phyloP scores from a whole-genome alignment of 2,888 invertebrate species.

The Orchestes rusci region DNA sequence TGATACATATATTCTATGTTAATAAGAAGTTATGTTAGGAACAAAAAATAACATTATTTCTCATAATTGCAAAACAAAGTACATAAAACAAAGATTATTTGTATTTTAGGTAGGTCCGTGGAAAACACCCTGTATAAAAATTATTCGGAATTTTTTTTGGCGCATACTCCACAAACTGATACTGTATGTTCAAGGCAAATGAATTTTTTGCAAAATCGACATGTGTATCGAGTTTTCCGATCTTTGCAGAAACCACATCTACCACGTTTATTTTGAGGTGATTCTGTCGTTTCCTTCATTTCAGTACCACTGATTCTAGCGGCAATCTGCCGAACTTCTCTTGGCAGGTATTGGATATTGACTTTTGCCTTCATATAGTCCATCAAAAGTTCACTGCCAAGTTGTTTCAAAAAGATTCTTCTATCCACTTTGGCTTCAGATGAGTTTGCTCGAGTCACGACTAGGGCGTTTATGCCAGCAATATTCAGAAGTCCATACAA shows the following conservation, averaged over 20 bases:
- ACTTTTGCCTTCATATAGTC: neutral
- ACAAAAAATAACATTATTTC: too few relatives aligned
- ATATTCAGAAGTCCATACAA: slow-evolving; percentile 30
- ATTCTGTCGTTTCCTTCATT: neutral
- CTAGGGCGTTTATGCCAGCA: slow-evolving; percentile 26
- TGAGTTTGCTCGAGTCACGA: slow-evolving; percentile 5
- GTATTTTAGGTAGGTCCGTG: too few relatives aligned
- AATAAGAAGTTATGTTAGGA: too few relatives aligned
- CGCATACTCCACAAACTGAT: neutral
- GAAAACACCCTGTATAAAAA: neutral
- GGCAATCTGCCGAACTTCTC: neutral
- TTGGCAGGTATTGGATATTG: neutral
- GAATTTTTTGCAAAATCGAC: neutral
- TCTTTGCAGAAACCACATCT: neutral
- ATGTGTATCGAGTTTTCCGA: neutral
- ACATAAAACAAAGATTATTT: too few relatives aligned
- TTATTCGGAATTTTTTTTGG: neutral
- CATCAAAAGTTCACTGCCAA: neutral
- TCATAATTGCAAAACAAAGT: too few relatives aligned
- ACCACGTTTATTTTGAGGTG: neutral
- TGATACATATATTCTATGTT: too few relatives aligned
- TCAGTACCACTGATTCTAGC: neutral
- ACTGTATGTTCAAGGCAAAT: neutral
- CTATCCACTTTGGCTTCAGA: neutral
- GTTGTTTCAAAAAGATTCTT: neutral